Evolutionary conservation across 2,797 vertebrate genomes (phyloP), one percentile per base, ranked within the genome.

Genomic region (Sarcoramphus papa): DNA sequence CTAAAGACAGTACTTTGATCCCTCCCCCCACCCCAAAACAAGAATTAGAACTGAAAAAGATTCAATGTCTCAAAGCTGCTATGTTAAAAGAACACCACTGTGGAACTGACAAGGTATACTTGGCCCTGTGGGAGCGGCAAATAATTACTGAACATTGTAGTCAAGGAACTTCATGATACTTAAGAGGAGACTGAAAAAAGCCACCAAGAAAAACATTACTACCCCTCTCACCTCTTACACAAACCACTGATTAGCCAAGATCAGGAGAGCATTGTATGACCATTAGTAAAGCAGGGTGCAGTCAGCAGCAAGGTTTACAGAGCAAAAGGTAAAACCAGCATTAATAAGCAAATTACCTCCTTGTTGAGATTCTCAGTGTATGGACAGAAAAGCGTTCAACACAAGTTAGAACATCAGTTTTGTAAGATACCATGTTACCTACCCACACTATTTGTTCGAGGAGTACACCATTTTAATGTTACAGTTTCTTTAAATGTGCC

Each of bases 401-500:
- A 7, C 9, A 43, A 68, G 18, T 17, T 7, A 31, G 9, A 41
- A 13, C 5, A 25, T 0, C 19, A 60, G 23, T 15, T 85, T 63
- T 53, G 25, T 15, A 68, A 73, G 72, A 7, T 56, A 59, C 10
- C 7, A 2, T 6, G 43, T 30, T 85, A 98, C 98, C 90, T 94
- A 99, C 99, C 99, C 50, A 99, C 98, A 53, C 98, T 99, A 94
- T 99, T 99, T 20, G 99, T 99, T 91, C 99, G 98, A 25, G 99
- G 99, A 5, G 99, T 99, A 95, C 99, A 99, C 99, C 99, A 99
- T 62, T 99, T 99, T 47, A 99, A 97, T 1, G 99, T 99, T 45
- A 99, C 98, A 0, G 99, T 99, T 95, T 99, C 99, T 96, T 99
- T 99, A 47, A 99, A 98, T 0, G 99, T 98, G 35, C 99, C 98